A percentile compares a stretch with the other conserved stretches of the same genome.
These are phyloP conservation scores for Dromococcyx pavoninus DNA, from an alignment of 2,797 vertebrate species.

Conservation along the genomic window DNA sequence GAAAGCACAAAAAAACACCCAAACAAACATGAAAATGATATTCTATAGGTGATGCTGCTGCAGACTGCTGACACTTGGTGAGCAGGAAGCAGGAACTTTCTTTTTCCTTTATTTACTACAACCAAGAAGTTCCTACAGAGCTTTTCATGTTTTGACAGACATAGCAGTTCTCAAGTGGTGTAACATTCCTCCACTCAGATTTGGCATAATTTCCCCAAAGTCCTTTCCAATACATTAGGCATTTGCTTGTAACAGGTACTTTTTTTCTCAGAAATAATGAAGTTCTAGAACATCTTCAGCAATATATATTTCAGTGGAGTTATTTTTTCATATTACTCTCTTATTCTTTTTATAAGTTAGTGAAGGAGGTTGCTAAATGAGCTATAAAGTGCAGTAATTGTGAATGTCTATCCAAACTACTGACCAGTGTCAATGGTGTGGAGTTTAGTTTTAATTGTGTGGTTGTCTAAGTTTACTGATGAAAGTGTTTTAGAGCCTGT, in stretches of 20 bases:
- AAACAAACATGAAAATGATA: not conserved
- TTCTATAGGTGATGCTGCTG: not conserved
- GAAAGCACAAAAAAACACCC: accelerated
- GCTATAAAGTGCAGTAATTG: not conserved
- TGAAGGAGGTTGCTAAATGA: not conserved
- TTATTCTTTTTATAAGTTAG: not conserved
- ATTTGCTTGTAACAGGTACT: too few relatives aligned
- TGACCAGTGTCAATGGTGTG: not conserved
- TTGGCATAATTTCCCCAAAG: not conserved
- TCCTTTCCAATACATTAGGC: not conserved
- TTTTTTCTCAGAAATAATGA: too few relatives aligned
- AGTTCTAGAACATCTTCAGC: too few relatives aligned
- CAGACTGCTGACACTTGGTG: not conserved
- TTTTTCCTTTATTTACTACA: not conserved
- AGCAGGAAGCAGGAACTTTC: not conserved
- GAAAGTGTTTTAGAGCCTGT: not conserved
- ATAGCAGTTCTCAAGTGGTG: not conserved
- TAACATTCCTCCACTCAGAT: not conserved
- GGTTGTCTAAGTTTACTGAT: not conserved
- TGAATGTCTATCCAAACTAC: not conserved
- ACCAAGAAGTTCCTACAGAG: not conserved
- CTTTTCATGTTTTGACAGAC: not conserved
- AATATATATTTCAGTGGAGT: too few relatives aligned
- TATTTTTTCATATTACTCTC: too few relatives aligned
- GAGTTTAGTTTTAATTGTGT: not conserved